Evolutionary conservation across 1,140 invertebrate species (phyloP).

Genomic region (Hylaeus anthracinus): DNA sequence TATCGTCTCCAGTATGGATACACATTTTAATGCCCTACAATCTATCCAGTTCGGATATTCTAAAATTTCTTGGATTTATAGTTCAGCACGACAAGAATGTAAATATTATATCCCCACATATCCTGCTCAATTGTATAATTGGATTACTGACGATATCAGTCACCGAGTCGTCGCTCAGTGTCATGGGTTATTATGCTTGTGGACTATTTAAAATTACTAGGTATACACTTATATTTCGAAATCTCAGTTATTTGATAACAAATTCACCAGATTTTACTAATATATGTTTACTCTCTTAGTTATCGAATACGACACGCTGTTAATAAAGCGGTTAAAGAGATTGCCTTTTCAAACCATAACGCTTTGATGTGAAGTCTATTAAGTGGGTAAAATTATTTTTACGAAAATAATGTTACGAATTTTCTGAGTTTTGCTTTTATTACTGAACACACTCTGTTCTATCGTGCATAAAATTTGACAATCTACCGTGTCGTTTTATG

Average conservation of each 20-base stretch:
- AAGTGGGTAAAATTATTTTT: neutral
- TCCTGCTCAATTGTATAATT: too few relatives aligned
- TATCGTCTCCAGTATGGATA: too few relatives aligned
- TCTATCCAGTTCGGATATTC: too few relatives aligned
- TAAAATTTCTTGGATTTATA: neutral
- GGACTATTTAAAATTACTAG: conserved; percentile 1
- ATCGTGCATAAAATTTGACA: too few relatives aligned
- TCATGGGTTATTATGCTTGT: neutral
- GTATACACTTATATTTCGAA: neutral
- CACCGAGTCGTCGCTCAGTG: neutral
- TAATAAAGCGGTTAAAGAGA: neutral
- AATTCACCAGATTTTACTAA: too few relatives aligned
- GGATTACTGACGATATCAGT: neutral
- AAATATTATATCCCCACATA: neutral
- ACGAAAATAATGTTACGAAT: too few relatives aligned
- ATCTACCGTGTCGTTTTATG: too few relatives aligned
- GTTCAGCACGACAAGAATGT: neutral
- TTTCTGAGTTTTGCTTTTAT: too few relatives aligned
- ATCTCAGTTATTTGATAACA: too few relatives aligned
- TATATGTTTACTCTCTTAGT: neutral
- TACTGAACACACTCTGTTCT: too few relatives aligned
- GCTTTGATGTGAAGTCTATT: neutral
- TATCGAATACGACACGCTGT: neutral
- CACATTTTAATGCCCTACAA: too few relatives aligned
- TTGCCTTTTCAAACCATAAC: too few relatives aligned